Evolutionary conservation across 1,140 invertebrate genomes (phyloP).

Genomic region (Lepidurus packardi): DNA sequence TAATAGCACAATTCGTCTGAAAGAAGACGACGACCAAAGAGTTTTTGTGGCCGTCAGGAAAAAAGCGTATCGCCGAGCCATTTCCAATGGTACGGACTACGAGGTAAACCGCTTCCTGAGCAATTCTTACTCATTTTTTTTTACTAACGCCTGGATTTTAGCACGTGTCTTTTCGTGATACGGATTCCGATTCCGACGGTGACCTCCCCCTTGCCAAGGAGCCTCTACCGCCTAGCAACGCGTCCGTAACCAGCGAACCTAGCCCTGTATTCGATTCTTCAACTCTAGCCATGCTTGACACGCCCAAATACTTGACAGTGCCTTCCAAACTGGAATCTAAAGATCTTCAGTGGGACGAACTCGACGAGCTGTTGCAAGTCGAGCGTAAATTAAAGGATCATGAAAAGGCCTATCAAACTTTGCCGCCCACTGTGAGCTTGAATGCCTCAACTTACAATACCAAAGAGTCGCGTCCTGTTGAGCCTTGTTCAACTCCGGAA

Average conservation of each 20-base stretch:
- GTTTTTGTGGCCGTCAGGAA: conserved; percentile 64
- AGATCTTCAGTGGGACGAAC: conserved; percentile 61
- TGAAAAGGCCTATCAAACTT: conserved; percentile 64
- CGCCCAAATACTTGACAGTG: conserved; percentile 48
- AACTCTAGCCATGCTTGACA: not conserved
- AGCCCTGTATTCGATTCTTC: conserved; percentile 9
- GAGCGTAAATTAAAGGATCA: conserved; percentile 59
- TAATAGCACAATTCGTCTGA: conserved; percentile 72
- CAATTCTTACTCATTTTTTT: not conserved
- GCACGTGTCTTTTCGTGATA: not conserved
- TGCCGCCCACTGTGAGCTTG: conserved; percentile 51
- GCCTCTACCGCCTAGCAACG: not conserved
- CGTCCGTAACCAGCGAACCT: conserved; percentile 7
- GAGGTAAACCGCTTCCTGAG: conserved; percentile 14
- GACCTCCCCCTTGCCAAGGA: not conserved
- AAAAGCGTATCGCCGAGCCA: conserved; percentile 56
- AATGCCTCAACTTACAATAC: conserved; percentile 6
- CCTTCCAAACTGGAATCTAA: conserved; percentile 63
- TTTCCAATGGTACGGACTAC: conserved; percentile 34
- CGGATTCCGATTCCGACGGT: not conserved
- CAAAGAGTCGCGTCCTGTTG: not conserved
- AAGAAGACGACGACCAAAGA: conserved; percentile 78
- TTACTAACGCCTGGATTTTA: not conserved
- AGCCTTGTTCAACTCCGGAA: conserved; percentile 50
- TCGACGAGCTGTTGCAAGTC: conserved; percentile 60